Conservation (phyloP, 2,113 vertebrate genomes). For the Salvator merianae region DNA sequence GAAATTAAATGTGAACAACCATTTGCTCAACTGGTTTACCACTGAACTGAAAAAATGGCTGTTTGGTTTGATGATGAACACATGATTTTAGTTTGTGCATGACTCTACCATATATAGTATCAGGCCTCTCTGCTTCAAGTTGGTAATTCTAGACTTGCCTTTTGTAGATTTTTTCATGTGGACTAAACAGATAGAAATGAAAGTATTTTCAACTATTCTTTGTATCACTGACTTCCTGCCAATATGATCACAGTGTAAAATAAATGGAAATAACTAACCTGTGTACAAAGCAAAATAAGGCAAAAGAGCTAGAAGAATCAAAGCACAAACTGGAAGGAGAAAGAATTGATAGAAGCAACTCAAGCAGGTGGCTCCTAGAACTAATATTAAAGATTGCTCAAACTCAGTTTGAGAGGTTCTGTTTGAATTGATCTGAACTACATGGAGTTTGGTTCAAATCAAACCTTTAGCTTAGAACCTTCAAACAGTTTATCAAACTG, state of each 20-base stretch:
- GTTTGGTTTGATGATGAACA: too few species aligned
- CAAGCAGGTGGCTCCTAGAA: background rate
- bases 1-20: too few species aligned
- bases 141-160: background rate
- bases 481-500: too few species aligned
- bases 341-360: background rate
- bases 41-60: too few species aligned
- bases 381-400: too few species aligned
- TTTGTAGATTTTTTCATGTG: background rate
- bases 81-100: too few species aligned
- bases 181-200: background rate
- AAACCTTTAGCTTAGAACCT: too few species aligned
- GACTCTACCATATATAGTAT: background rate
- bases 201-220: background rate
- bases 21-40: too few species aligned
- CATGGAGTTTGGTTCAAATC: too few species aligned
- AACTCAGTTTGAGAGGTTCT: too few species aligned
- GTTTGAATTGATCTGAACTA: too few species aligned
- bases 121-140: background rate
- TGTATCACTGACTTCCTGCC: background rate
- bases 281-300: background rate
- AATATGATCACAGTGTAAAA: background rate
- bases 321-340: background rate
- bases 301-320: background rate
- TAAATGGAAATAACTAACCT: background rate